Evolutionary conservation across 2,888 invertebrate genomes (phyloP).

Genomic region (Nipponacmea schrenckii): DNA sequence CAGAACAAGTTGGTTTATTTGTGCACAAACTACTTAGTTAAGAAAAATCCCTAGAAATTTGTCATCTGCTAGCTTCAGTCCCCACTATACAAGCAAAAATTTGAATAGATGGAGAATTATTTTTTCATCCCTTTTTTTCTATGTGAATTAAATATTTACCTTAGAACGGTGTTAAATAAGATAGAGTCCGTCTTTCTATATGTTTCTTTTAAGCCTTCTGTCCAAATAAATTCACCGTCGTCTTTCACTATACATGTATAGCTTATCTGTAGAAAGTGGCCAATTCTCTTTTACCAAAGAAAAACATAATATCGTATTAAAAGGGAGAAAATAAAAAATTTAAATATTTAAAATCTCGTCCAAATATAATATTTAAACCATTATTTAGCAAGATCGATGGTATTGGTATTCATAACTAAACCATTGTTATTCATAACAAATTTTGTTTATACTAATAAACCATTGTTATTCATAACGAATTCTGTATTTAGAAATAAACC

Average conservation of each 20-base stretch:
- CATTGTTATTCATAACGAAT: too few species aligned
- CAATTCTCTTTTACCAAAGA: neutral
- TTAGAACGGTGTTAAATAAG: neutral
- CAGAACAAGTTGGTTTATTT: neutral
- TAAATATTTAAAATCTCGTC: too few species aligned
- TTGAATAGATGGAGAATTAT: neutral
- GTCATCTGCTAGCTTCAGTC: conserved; percentile 1
- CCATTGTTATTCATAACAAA: too few species aligned
- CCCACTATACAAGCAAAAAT: neutral
- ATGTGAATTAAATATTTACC: neutral
- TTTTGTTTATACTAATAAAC: too few species aligned
- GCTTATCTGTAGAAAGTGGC: neutral
- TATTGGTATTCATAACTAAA: too few species aligned
- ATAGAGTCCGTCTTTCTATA: neutral
- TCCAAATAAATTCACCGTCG: neutral
- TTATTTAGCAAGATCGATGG: too few species aligned
- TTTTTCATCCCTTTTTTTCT: conserved; percentile 1
- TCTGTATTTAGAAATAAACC: too few species aligned
- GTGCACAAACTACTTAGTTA: neutral
- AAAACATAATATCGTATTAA: too few species aligned
- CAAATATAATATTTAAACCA: too few species aligned
- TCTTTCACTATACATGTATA: neutral
- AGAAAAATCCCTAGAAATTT: neutral
- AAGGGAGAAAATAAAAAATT: too few species aligned
- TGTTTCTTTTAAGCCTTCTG: neutral